A percentile compares a stretch with the other conserved stretches of the same genome.
Conservation (phyloP, 1,140 invertebrate genomes). For the Neuroterus valhalla region DNA sequence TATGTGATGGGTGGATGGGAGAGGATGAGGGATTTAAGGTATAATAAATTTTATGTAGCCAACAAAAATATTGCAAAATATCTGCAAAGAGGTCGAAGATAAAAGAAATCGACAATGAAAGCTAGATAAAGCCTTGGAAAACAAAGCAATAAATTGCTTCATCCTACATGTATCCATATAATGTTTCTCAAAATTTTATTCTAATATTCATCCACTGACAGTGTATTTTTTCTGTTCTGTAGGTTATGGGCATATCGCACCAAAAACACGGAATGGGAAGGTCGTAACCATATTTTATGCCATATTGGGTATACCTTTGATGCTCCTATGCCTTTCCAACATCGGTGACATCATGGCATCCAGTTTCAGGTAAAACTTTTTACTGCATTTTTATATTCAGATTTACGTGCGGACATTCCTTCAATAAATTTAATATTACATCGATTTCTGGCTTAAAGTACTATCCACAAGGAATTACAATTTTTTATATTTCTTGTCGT, state of each 20-base stretch:
- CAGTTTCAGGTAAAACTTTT: conserved; percentile 83
- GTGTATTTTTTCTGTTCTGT: conserved; percentile 59
- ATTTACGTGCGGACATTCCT: conserved; percentile 7
- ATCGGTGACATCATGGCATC: conserved; percentile 98
- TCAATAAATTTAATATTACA: conserved; percentile 14
- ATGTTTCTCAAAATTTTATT: background rate
- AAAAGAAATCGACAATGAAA: no score
- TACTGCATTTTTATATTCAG: conserved; percentile 21
- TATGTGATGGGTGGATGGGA: no score
- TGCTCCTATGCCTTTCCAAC: conserved; percentile 95
- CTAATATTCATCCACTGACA: background rate
- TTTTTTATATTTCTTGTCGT: background rate
- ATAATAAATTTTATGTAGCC: no score
- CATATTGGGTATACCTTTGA: conserved; percentile 94
- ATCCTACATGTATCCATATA: no score
- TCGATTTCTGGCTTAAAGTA: background rate
- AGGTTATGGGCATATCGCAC: conserved; percentile 97
- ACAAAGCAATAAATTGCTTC: no score
- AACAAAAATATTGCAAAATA: no score
- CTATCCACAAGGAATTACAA: background rate
- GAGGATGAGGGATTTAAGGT: no score
- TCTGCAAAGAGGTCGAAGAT: no score
- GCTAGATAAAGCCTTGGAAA: no score
- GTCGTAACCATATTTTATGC: conserved; percentile 97
- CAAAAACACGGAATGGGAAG: conserved; percentile 93